Conservation (phyloP, 2,888 invertebrate species). For the Prostheceraeus crozeri region DNA sequence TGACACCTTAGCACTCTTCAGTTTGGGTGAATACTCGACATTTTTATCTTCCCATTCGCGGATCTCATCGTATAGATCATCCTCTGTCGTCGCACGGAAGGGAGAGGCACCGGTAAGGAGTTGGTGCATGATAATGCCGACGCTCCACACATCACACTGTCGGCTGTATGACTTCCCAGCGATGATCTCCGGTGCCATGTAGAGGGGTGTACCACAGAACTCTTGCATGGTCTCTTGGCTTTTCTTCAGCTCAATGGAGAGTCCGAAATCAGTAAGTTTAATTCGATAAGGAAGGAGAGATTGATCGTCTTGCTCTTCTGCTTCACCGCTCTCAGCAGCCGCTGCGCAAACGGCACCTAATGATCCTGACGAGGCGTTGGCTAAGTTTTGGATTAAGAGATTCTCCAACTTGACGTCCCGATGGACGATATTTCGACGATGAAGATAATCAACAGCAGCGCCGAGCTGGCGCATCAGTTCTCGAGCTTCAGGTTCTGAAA, state of each 20-base stretch:
- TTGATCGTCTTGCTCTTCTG: neutral
- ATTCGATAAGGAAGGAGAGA: neutral
- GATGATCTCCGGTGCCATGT: constrained; percentile 64
- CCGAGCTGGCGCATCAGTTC: constrained; percentile 51
- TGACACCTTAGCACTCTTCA: neutral
- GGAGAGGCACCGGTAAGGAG: constrained; percentile 30
- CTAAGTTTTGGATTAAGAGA: constrained; percentile 52
- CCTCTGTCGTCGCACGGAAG: constrained; percentile 22
- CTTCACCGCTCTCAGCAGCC: constrained; percentile 12
- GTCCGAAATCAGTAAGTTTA: constrained; percentile 61
- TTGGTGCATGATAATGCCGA: constrained; percentile 61
- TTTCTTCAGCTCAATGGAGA: constrained; percentile 56
- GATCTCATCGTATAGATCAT: constrained; percentile 26
- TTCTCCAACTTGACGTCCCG: constrained; percentile 57
- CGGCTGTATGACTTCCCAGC: constrained; percentile 61
- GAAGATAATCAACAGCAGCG: constrained; percentile 55
- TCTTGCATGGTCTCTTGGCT: constrained; percentile 59
- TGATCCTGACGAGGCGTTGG: too few species aligned
- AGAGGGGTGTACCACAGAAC: constrained; percentile 61
- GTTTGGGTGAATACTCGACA: neutral
- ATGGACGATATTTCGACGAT: constrained; percentile 56
- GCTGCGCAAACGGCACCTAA: too few species aligned
- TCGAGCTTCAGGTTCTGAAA: constrained; percentile 50
- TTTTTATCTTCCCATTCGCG: constrained; percentile 20
- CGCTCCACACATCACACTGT: constrained; percentile 63